Evolutionary conservation across 2,888 invertebrate genomes (phyloP).

Genomic region (Carcina quercana): DNA sequence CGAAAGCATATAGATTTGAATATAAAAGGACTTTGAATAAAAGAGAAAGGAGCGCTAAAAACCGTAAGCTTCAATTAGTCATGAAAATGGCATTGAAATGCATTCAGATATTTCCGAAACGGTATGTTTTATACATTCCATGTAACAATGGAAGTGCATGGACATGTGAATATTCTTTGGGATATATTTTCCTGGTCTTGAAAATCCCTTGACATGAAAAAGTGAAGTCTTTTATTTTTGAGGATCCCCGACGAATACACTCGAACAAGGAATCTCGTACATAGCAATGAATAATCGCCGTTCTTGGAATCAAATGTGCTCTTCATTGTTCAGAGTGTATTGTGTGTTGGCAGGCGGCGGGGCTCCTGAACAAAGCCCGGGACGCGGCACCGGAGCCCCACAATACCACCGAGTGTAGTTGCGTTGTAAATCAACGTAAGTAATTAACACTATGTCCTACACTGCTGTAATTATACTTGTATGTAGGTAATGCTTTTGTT

Average conservation of each 20-base stretch:
- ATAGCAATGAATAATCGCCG: conserved; percentile 16
- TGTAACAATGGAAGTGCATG: no score
- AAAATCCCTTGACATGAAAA: conserved; percentile 11
- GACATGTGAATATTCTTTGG: no score
- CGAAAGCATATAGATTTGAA: no score
- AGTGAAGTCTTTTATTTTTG: conserved; percentile 10
- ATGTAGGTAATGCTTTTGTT: conserved; percentile 13
- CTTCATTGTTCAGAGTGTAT: conserved; percentile 31
- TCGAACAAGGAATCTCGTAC: no score
- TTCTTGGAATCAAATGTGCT: conserved; percentile 23
- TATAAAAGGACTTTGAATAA: no score
- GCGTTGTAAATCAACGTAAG: conserved; percentile 30
- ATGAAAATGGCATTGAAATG: no score
- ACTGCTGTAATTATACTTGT: no score
- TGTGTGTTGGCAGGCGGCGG: conserved; percentile 20
- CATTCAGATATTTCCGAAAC: no score
- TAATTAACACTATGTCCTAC: conserved; percentile 20
- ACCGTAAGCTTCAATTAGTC: no score
- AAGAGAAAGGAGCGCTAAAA: no score
- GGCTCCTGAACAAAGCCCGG: conserved; percentile 24
- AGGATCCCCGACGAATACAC: conserved; percentile 9
- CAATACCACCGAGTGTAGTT: conserved; percentile 24
- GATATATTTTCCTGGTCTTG: no score
- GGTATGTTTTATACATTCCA: no score
- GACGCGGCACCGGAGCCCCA: conserved; percentile 20